Conservation (phyloP, 2,113 vertebrate species). For the Accipiter virgatus region DNA sequence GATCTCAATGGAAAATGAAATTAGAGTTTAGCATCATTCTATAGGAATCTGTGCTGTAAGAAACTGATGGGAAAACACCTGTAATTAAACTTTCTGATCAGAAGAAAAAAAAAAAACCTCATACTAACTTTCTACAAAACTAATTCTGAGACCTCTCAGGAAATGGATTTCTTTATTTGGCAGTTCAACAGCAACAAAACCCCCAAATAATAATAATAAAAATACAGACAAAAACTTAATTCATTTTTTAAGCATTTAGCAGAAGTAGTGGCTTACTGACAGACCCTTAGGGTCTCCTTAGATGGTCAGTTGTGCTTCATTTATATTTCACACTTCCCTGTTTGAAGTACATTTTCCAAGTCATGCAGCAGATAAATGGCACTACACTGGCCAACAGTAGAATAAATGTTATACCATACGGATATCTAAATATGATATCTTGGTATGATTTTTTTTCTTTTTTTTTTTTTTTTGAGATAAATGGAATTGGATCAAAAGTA, state of each 20-base stretch:
- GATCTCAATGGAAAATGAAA: slow-evolving; percentile 29
- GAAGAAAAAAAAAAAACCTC: neutral
- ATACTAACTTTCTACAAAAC: neutral
- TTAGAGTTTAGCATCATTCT: neutral
- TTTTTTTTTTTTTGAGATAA: neutral
- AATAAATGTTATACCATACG: rapidly evolving
- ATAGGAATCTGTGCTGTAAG: neutral
- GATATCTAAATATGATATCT: neutral
- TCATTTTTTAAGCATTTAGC: neutral
- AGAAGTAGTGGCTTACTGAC: neutral
- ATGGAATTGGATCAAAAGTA: neutral
- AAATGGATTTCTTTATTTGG: neutral
- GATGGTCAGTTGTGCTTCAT: neutral
- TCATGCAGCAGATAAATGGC: neutral
- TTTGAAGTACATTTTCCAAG: neutral
- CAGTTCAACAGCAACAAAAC: neutral
- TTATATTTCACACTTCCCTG: neutral
- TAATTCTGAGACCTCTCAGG: neutral
- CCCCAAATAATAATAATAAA: neutral
- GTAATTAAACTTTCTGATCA: neutral
- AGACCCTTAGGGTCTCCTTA: neutral
- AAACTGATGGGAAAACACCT: neutral
- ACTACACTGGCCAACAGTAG: neutral
- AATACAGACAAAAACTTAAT: neutral
- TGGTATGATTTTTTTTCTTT: neutral